Conservation (phyloP, 2,797 vertebrate species). For the Gila robusta region DNA sequence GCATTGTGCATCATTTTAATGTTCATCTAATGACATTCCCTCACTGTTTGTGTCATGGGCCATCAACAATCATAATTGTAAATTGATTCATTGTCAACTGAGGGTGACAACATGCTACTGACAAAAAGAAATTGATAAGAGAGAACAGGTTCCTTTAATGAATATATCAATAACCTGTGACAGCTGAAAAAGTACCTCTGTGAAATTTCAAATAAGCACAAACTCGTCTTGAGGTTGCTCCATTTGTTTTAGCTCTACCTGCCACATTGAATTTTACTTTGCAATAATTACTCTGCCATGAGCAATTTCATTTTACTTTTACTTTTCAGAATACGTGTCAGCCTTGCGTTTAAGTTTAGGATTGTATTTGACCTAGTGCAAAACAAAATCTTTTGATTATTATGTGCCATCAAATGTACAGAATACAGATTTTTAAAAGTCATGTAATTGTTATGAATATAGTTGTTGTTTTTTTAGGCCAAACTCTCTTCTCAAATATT, state of each 20-base stretch:
- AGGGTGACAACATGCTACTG: constrained; percentile 84
- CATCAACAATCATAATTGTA: constrained; percentile 91
- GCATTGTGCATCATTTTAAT: constrained; percentile 86
- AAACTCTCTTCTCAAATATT: background rate
- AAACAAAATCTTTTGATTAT: constrained; percentile 1
- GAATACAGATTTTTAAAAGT: background rate
- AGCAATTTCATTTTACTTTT: constrained; percentile 57
- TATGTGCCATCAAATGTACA: background rate
- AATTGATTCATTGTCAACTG: constrained; percentile 86
- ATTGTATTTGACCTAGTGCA: constrained; percentile 28
- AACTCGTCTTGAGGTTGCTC: constrained; percentile 75
- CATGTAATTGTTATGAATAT: background rate
- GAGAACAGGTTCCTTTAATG: constrained; percentile 84
- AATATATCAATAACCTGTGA: constrained; percentile 89
- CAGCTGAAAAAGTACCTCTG: constrained; percentile 83
- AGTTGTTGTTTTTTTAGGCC: background rate
- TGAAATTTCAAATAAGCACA: constrained; percentile 82
- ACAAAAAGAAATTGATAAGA: constrained; percentile 78
- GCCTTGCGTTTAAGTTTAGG: constrained; percentile 8
- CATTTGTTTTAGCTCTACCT: constrained; percentile 77
- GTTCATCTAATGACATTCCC: constrained; percentile 86
- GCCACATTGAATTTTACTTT: constrained; percentile 58
- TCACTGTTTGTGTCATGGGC: constrained; percentile 86
- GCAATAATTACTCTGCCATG: constrained; percentile 61
- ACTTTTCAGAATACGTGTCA: constrained; percentile 43